Conservation (phyloP, 2,797 vertebrate species). For the Falco naumanni region DNA sequence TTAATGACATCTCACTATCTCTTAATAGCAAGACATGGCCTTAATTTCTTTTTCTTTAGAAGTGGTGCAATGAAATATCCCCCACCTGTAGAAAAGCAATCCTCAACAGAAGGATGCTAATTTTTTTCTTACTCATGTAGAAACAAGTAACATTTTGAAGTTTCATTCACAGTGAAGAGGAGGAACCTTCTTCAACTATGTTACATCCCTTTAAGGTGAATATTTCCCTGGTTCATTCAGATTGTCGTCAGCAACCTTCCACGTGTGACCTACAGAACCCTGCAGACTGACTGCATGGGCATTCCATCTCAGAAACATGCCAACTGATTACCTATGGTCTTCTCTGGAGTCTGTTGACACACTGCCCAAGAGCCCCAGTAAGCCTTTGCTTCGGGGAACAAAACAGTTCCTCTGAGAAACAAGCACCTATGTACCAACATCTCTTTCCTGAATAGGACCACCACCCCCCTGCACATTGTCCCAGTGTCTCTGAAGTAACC, state of each 20-base stretch:
- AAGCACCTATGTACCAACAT: neutral
- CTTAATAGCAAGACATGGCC: neutral
- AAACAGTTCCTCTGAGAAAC: neutral
- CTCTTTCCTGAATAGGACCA: neutral
- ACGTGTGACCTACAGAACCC: neutral
- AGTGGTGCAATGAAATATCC: neutral
- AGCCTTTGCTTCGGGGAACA: neutral
- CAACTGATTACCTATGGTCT: fast-evolving
- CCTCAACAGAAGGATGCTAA: neutral
- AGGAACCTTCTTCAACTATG: neutral
- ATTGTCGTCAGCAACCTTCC: neutral
- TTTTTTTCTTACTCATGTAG: neutral
- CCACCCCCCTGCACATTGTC: neutral
- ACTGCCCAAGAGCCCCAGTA: no score
- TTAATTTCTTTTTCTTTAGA: neutral
- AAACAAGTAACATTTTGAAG: neutral
- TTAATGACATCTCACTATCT: neutral
- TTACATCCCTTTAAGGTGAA: neutral
- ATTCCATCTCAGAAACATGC: neutral
- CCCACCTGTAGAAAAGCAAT: neutral
- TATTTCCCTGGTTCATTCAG: neutral
- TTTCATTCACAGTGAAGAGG: neutral
- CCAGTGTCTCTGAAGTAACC: neutral
- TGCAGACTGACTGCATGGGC: neutral
- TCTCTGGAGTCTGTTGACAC: neutral